These are phyloP conservation scores for Elmis aenea DNA, from an alignment of 2,888 invertebrate species.

Conservation along the genomic window DNA sequence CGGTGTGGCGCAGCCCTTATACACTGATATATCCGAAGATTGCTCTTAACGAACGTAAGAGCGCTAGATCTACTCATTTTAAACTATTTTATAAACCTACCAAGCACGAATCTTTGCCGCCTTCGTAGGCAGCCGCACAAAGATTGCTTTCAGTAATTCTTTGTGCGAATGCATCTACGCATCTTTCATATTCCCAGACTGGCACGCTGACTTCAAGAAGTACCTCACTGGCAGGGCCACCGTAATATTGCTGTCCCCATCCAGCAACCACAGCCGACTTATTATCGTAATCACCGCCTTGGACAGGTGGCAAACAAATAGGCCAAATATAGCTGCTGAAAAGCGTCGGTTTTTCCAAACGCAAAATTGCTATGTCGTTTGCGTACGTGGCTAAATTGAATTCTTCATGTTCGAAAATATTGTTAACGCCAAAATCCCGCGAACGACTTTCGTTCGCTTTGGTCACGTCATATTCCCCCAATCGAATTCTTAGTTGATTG, in stretches of 20 bases:
- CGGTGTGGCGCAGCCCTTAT: no score
- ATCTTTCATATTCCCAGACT: constrained; percentile 67
- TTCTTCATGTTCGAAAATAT: constrained; percentile 62
- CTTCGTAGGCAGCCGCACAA: constrained; percentile 72
- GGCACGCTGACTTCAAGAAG: constrained; percentile 76
- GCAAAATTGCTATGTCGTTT: constrained; percentile 74
- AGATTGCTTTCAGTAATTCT: constrained; percentile 63
- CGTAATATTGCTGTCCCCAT: constrained; percentile 73
- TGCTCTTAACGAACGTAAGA: no score
- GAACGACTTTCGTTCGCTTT: constrained; percentile 63
- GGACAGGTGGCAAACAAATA: constrained; percentile 70
- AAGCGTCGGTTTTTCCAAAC: constrained; percentile 58
- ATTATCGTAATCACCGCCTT: constrained; percentile 50
- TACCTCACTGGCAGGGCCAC: constrained; percentile 55
- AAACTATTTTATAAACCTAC: constrained; percentile 50
- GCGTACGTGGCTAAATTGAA: constrained; percentile 64
- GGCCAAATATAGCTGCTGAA: constrained; percentile 81
- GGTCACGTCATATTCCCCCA: constrained; percentile 78
- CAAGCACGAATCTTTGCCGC: constrained; percentile 80
- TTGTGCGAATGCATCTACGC: constrained; percentile 59
- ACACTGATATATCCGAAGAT: no score
- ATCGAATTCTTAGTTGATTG: constrained; percentile 61
- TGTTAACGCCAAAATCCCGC: constrained; percentile 62
- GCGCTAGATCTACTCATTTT: no score
- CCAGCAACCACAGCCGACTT: constrained; percentile 66